Conservation (phyloP, 2,888 invertebrate species). For the Nomada flava region DNA sequence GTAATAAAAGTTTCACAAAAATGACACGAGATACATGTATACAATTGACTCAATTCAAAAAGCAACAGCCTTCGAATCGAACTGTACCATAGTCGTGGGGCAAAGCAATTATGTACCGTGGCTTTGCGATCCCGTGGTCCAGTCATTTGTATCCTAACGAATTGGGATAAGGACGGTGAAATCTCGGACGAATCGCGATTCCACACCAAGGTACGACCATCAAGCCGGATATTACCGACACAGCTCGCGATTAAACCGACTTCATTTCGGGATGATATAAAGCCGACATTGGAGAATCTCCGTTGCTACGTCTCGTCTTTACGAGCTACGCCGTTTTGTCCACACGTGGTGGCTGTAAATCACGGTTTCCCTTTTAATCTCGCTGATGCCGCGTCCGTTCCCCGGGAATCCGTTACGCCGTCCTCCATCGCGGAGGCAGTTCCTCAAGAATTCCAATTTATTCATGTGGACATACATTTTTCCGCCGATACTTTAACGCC, state of each 20-base stretch:
- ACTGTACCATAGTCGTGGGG: background rate
- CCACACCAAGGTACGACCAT: conserved; percentile 13
- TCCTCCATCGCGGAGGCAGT: background rate
- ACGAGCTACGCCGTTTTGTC: conserved; percentile 41
- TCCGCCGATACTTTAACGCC: conserved; percentile 9
- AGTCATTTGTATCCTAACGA: conserved; percentile 43
- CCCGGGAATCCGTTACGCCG: conserved; percentile 18
- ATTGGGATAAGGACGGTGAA: conserved; percentile 45
- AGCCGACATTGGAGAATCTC: background rate
- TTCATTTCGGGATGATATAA: conserved; percentile 50
- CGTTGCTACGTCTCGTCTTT: conserved; percentile 8
- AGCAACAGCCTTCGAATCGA: too few relatives aligned
- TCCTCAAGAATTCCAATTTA: conserved; percentile 13
- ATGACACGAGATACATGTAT: too few relatives aligned
- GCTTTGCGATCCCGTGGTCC: conserved; percentile 36
- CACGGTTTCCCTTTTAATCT: conserved; percentile 49
- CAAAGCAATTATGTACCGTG: conserved; percentile 17
- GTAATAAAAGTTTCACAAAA: too few relatives aligned
- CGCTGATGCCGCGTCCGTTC: conserved; percentile 28
- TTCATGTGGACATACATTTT: conserved; percentile 41
- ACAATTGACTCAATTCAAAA: too few relatives aligned
- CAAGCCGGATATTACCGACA: conserved; percentile 44
- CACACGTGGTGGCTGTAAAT: conserved; percentile 35
- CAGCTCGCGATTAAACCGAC: conserved; percentile 53
- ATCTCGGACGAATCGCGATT: conserved; percentile 39